Conservation (phyloP, 2,113 vertebrate genomes). For the Nasalis larvatus region DNA sequence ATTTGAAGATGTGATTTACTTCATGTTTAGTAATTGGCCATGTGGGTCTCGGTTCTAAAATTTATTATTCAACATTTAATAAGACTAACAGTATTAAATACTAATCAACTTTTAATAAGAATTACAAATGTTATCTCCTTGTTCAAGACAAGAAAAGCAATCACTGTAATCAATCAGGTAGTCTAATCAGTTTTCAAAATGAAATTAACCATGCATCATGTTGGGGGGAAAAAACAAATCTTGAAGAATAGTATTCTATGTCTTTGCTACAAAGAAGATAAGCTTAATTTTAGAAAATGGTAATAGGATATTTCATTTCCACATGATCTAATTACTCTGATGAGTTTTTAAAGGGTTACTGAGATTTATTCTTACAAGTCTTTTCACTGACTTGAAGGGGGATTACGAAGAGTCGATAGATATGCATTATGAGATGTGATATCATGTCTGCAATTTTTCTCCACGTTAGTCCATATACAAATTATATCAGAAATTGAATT, state of each 20-base stretch:
- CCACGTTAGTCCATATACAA: neutral
- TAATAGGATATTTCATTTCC: neutral
- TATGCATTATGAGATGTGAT: neutral
- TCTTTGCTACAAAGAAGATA: neutral
- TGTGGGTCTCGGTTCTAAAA: constrained; percentile 39
- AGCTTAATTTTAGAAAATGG: constrained; percentile 25
- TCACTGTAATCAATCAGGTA: constrained; percentile 72
- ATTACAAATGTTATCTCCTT: constrained; percentile 66
- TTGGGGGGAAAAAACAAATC: neutral
- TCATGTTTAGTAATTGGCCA: constrained; percentile 67
- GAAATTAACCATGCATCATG: constrained; percentile 68
- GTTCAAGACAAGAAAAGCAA: constrained; percentile 69
- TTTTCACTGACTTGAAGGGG: neutral
- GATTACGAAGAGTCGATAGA: neutral
- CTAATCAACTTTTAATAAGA: constrained; percentile 77
- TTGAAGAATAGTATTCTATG: neutral
- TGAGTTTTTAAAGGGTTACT: neutral
- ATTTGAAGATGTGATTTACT: constrained; percentile 26
- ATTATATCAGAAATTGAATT: neutral
- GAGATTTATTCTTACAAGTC: neutral
- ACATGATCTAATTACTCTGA: neutral
- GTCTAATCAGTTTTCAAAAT: constrained; percentile 76
- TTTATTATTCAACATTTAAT: constrained; percentile 67
- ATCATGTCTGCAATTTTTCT: neutral
- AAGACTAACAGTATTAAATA: constrained; percentile 69